phyloP scores from a whole-genome alignment of 1,140 invertebrate species.

The Sinonovacula constricta region DNA sequence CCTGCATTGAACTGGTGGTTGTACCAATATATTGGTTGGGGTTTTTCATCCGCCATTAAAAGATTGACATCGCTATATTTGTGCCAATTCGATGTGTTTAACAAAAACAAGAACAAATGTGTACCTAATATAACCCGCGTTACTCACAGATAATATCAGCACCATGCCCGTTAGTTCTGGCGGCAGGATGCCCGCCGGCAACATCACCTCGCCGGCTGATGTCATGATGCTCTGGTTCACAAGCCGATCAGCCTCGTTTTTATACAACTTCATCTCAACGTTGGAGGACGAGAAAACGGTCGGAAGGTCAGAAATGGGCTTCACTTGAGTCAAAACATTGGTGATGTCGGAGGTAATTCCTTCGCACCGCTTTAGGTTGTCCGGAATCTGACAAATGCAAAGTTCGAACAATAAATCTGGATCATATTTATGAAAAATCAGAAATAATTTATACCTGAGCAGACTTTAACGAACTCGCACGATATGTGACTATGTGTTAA shows the following conservation, averaged over 20 bases:
- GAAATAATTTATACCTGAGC: neutral
- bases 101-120: too few species aligned
- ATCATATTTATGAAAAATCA: neutral
- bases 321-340: neutral
- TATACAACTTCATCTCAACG: neutral
- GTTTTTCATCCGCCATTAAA: too few species aligned
- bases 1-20: too few species aligned
- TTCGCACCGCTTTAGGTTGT: neutral
- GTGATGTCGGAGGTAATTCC: neutral
- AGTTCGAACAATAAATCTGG: neutral
- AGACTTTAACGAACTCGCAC: too few species aligned
- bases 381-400: neutral
- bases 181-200: neutral
- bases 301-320: conserved; percentile 11
- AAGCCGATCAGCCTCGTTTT: neutral
- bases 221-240: conserved; percentile 4
- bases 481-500: neutral
- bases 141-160: too few species aligned
- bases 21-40: too few species aligned
- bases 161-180: too few species aligned
- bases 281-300: neutral
- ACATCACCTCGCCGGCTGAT: conserved; percentile 6
- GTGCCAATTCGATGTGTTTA: too few species aligned
- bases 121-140: too few species aligned
- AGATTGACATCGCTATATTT: too few species aligned